A percentile compares a stretch with the other conserved stretches of the same genome.
phyloP scores from a whole-genome alignment of 2,113 vertebrate genomes.

The Poeciliopsis retropinna region DNA sequence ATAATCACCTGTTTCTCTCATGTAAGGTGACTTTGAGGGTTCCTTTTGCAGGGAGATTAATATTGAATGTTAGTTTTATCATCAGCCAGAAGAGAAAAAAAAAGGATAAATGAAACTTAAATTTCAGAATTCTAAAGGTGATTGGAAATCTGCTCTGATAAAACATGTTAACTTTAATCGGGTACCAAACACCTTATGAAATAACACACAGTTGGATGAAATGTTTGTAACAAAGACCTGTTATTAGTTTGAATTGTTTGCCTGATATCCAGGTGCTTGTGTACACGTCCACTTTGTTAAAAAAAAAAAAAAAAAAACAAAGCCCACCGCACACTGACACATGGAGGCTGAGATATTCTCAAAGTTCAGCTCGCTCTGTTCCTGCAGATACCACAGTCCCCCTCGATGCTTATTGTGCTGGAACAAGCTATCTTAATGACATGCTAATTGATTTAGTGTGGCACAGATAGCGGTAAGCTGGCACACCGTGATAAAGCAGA shows the following conservation, averaged over 20 bases:
- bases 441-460: constrained; percentile 82
- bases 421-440: constrained; percentile 80
- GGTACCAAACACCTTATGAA: background rate
- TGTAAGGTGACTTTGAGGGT: constrained; percentile 52
- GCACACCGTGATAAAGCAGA: constrained; percentile 70
- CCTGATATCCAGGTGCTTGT: constrained; percentile 27
- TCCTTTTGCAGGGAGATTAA: constrained; percentile 19
- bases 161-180: constrained; percentile 25
- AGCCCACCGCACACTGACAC: constrained; percentile 39
- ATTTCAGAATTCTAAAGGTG: constrained; percentile 12
- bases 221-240: constrained; percentile 15
- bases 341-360: constrained; percentile 59
- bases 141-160: constrained; percentile 25
- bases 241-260: constrained; percentile 7
- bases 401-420: constrained; percentile 69
- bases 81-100: background rate
- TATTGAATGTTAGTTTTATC: constrained; percentile 25
- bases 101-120: constrained; percentile 18
- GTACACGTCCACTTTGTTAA: constrained; percentile 19
- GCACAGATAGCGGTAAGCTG: constrained; percentile 73
- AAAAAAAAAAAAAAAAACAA: constrained; percentile 37
- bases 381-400: constrained; percentile 57
- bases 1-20: constrained; percentile 44
- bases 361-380: constrained; percentile 43
- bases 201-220: background rate